Evolutionary conservation across 2,797 vertebrate species (phyloP), one percentile per base, ranked within the genome.

Genomic region (Thaleichthys pacificus): DNA sequence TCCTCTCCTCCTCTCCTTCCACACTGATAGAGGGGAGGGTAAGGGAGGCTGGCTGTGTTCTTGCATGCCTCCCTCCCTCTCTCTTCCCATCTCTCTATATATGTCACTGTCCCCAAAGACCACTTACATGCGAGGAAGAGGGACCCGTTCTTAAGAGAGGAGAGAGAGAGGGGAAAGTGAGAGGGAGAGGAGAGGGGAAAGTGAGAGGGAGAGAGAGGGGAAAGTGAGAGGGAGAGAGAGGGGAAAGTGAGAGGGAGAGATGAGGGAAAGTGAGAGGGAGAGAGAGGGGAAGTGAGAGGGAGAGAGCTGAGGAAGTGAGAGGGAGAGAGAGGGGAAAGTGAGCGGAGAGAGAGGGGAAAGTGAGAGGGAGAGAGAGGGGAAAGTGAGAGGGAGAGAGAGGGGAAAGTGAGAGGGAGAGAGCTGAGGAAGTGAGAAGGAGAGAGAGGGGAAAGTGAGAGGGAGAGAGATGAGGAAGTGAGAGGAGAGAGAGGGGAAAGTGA

Each of bases 341-440:
- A 14, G 47, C 1, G 2, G 14, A 14, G 14, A 49, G 47, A 14
- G 54, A 19, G 15, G 54, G 54, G n/a, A 19, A 19, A 19, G 54
- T 2, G 19, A 19, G 54, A 19, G 3, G 54, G 54, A 17, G 17
- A 19, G 22, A 61, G 38, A n/a, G 19, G 21, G 56, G 19, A 22
- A 49, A 14, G 47, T 6, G 6, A 14, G 47, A 56, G 54, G 2
- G 14, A 14, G 14, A 49, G 47, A 14, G 54, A 19, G 15, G 54
- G 54, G n/a, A 19, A 19, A 19, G 54, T 2, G 19, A 19, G 54
- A 19, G 3, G 54, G 54, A 17, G 17, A 19, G 22, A 61, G 38
- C 38, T 66, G 56, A 77, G 17, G 1, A 5, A 4, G 54, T 56
- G 17, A 76, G 81, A 79, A 78, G 32, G 67, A 82, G 71, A 72